Conservation (phyloP, 2,797 vertebrate species). For the Nannoperca obscura region DNA sequence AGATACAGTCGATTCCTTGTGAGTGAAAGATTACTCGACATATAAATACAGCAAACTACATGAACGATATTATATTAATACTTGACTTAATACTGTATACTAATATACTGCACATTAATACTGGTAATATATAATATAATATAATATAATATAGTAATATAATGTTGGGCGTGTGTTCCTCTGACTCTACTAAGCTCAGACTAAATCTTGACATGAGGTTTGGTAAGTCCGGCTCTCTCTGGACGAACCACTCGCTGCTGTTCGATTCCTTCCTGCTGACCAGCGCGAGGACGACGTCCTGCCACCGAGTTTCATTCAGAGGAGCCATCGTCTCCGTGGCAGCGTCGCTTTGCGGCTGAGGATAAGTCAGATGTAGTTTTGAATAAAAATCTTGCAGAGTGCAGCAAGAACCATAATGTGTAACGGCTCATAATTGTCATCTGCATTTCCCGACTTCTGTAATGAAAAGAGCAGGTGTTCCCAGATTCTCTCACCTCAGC, state of each 20-base stretch:
- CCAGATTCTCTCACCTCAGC: conserved; percentile 2
- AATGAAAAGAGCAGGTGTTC: conserved; percentile 27
- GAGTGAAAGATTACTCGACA: too few species aligned
- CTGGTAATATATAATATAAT: too few species aligned
- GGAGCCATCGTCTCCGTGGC: not conserved
- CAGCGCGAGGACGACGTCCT: not conserved
- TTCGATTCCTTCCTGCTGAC: too few species aligned
- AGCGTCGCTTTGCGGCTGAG: not conserved
- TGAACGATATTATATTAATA: too few species aligned
- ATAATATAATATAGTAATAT: too few species aligned
- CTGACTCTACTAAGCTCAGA: too few species aligned
- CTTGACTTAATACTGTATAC: too few species aligned
- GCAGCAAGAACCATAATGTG: conserved; percentile 12
- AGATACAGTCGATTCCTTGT: too few species aligned
- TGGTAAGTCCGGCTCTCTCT: not conserved
- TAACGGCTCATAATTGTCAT: conserved; percentile 22
- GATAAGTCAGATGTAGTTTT: conserved; percentile 14
- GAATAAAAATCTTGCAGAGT: conserved; percentile 6
- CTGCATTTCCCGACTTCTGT: not conserved
- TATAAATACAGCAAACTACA: too few species aligned
- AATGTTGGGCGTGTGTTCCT: too few species aligned
- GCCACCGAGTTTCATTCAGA: conserved; percentile 16
- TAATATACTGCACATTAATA: too few species aligned
- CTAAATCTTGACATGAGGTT: too few species aligned
- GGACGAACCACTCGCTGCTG: not conserved